These are phyloP conservation scores for Bambusicola thoracicus DNA, from an alignment of 2,113 vertebrate genomes.

Conservation along the genomic window DNA sequence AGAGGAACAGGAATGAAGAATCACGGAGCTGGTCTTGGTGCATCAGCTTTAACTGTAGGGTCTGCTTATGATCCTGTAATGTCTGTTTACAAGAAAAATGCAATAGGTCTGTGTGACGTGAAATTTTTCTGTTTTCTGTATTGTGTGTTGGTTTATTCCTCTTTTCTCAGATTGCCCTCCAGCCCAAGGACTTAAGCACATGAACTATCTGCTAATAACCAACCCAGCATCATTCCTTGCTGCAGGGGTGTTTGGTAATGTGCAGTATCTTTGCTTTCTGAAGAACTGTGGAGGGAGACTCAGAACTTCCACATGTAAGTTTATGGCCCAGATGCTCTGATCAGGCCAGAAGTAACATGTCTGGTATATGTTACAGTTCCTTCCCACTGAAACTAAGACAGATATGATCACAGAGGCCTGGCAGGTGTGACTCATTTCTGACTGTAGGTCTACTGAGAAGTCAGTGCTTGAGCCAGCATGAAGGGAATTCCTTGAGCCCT, in stretches of 20 bases:
- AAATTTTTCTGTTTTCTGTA: neutral
- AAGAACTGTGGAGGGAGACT: neutral
- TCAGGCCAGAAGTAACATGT: neutral
- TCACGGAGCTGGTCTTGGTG: neutral
- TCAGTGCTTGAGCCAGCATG: neutral
- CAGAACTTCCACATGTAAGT: neutral
- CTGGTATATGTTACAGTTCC: neutral
- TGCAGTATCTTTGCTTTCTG: neutral
- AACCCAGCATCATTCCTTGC: neutral
- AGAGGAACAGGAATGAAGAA: neutral
- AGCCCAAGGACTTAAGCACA: neutral
- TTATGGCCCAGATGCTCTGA: neutral
- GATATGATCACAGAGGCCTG: neutral
- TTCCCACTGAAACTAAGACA: too few relatives aligned
- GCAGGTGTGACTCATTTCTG: neutral
- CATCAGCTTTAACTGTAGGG: neutral
- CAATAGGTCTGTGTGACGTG: neutral
- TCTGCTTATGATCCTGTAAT: neutral
- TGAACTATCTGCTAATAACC: fast-evolving
- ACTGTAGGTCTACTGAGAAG: neutral
- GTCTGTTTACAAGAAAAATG: neutral
- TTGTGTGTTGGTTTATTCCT: neutral
- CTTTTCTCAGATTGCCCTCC: neutral
- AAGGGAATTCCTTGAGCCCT: neutral
- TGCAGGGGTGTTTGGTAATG: neutral